phyloP scores from a whole-genome alignment of 2,888 invertebrate genomes.

The Lithosia quadra region DNA sequence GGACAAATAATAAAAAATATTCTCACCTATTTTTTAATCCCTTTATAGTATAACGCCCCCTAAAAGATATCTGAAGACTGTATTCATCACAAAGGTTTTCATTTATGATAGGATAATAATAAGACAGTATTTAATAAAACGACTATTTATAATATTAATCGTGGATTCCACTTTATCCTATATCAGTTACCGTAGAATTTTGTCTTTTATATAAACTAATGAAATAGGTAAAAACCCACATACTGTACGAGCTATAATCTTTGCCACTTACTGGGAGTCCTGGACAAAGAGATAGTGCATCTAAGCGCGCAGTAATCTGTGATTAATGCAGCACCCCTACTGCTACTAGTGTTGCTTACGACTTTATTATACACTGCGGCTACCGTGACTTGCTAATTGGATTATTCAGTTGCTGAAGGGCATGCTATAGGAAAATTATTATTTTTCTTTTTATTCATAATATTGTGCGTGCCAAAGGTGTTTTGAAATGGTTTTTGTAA shows the following conservation, averaged over 20 bases:
- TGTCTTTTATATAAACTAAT: neutral
- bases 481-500: neutral
- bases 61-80: too few species aligned
- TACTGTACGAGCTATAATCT: constrained; percentile 48
- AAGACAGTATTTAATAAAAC: too few species aligned
- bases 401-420: constrained; percentile 30
- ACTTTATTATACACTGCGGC: constrained; percentile 63
- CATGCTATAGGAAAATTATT: neutral
- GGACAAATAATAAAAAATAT: too few species aligned
- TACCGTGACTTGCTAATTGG: constrained; percentile 57
- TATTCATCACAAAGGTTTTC: neutral
- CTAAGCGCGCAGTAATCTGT: constrained; percentile 73
- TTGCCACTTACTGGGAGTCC: constrained; percentile 71
- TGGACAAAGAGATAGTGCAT: constrained; percentile 70
- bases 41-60: too few species aligned
- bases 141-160: too few species aligned
- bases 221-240: constrained; percentile 29
- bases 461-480: neutral
- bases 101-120: too few species aligned
- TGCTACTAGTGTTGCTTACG: constrained; percentile 73
- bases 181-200: neutral
- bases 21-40: too few species aligned
- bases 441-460: neutral
- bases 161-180: neutral
- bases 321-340: constrained; percentile 72